Evolutionary conservation across 1,140 invertebrate species (phyloP).

Genomic region (Oncopodura yosiiana): DNA sequence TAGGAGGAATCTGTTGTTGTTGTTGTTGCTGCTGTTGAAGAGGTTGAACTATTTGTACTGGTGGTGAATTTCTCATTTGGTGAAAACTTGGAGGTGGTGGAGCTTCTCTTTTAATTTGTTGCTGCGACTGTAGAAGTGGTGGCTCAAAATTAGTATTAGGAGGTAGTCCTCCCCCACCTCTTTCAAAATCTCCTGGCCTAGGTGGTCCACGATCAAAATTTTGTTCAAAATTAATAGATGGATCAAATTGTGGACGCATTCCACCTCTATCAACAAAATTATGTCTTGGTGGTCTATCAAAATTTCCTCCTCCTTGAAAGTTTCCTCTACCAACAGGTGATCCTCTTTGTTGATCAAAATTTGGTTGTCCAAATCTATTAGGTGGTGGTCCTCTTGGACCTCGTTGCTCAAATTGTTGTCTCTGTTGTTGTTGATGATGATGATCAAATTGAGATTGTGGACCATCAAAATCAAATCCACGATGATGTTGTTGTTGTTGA

Average conservation of each 20-base stretch:
- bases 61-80: no score
- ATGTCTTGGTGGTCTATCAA: slow-evolving; percentile 2
- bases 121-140: not conserved
- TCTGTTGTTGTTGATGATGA: not conserved
- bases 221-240: not conserved
- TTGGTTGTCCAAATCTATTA: no score
- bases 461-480: not conserved
- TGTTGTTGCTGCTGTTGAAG: slow-evolving; percentile 2
- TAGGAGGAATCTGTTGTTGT: slow-evolving; percentile 11
- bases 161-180: no score
- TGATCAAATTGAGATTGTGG: not conserved
- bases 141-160: not conserved
- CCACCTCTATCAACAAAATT: not conserved
- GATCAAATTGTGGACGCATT: slow-evolving; percentile 10
- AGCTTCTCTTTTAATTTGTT: no score
- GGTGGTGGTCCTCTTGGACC: slow-evolving; percentile 5
- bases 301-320: no score
- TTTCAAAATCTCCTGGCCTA: not conserved
- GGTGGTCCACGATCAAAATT: slow-evolving; percentile 6
- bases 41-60: not conserved
- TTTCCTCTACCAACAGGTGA: not conserved
- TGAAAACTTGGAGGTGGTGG: not conserved
- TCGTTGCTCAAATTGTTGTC: not conserved
- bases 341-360: not conserved
- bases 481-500: slow-evolving; percentile 1